These are phyloP conservation scores for Meliscaeva auricollis DNA, from an alignment of 2,888 invertebrate genomes.

Conservation along the genomic window DNA sequence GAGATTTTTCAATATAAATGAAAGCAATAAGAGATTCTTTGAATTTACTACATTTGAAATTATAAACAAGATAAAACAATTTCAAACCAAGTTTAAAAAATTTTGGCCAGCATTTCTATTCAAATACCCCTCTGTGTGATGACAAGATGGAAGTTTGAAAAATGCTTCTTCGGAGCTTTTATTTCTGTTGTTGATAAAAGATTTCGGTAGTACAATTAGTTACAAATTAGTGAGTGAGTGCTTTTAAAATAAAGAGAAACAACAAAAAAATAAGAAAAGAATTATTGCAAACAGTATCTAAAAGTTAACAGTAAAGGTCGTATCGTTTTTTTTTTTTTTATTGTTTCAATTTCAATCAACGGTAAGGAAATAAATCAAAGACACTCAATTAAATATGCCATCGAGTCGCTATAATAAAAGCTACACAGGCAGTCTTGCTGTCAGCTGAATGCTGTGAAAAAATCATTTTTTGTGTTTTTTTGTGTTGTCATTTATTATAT, in stretches of 20 bases:
- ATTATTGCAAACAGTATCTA: neutral
- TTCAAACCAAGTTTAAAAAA: too few relatives aligned
- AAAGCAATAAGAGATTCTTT: too few relatives aligned
- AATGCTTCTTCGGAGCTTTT: conserved; percentile 24
- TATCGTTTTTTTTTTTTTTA: conserved; percentile 24
- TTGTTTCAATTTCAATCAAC: conserved; percentile 28
- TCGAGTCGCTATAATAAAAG: conserved; percentile 32
- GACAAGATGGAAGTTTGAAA: conserved; percentile 18
- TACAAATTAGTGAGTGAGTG: conserved; percentile 32
- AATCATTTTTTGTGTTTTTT: conserved; percentile 21
- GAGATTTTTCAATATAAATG: too few relatives aligned
- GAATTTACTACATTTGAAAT: too few relatives aligned
- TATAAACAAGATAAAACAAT: neutral
- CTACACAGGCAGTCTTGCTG: conserved; percentile 14
- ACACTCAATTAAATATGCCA: conserved; percentile 28
- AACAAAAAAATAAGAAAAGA: too few relatives aligned
- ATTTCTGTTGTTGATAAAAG: conserved; percentile 50
- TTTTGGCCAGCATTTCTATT: neutral
- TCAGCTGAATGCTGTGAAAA: conserved; percentile 35
- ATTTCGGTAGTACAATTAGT: conserved; percentile 42
- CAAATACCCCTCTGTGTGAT: neutral
- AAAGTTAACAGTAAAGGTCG: conserved; percentile 38
- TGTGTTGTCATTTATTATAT: neutral
- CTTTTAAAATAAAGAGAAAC: conserved; percentile 7
- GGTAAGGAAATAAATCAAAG: conserved; percentile 32